phyloP scores from a whole-genome alignment of 1,140 invertebrate genomes.

The Drosophila asahinai region DNA sequence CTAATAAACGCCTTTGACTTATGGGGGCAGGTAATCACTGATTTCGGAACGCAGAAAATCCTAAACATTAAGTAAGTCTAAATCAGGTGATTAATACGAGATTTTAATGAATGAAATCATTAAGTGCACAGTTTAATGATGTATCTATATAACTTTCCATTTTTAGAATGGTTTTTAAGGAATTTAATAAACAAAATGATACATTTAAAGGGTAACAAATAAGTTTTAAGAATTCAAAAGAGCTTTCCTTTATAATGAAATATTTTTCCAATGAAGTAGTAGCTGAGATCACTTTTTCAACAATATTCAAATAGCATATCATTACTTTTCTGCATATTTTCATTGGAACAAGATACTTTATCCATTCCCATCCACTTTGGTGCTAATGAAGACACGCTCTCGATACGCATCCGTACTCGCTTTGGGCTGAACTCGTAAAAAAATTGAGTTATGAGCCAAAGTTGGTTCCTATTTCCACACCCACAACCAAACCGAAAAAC shows the following conservation, averaged over 20 bases:
- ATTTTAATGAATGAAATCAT: background rate
- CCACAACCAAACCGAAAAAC: background rate
- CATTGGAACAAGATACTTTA: background rate
- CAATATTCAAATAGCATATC: background rate
- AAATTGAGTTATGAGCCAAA: slow-evolving; percentile 53
- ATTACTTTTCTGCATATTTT: background rate
- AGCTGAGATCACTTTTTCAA: too few species aligned
- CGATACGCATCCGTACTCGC: slow-evolving; percentile 8
- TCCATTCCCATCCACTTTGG: slow-evolving; percentile 6
- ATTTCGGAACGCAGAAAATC: background rate
- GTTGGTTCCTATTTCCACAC: slow-evolving; percentile 22
- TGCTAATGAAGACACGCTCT: slow-evolving; percentile 39
- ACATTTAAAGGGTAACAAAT: background rate
- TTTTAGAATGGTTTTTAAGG: background rate
- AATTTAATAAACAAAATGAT: background rate
- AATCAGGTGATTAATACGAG: background rate
- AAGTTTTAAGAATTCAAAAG: background rate
- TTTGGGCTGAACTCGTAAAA: slow-evolving; percentile 20
- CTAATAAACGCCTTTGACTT: slow-evolving; percentile 41
- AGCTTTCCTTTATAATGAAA: background rate
- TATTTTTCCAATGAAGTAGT: background rate
- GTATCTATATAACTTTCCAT: too few species aligned
- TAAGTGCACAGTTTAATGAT: background rate
- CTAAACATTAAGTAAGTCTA: background rate
- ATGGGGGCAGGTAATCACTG: slow-evolving; percentile 32